Evolutionary conservation across 2,888 invertebrate species (phyloP), one percentile per base, ranked within the genome.

Genomic region (Abrostola triplasia): DNA sequence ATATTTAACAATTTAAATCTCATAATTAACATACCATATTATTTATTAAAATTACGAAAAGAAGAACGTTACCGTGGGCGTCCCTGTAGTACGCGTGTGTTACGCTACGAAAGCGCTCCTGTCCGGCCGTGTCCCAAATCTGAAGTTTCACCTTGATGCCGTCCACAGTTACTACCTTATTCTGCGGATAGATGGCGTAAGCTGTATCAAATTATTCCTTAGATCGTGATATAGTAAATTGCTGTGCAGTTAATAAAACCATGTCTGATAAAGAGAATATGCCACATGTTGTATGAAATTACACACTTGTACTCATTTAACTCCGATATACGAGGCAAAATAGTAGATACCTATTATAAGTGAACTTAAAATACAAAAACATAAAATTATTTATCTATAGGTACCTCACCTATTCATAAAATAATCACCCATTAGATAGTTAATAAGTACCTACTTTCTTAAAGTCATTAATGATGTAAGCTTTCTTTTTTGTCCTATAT

Each of bases 51-150:
- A 12, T 38, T 24, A 24, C 4, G 4, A 5, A 51, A 54, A 12
- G 11, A 13, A 12, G 10, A 10, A 1, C 51, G 60, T 95, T 95
- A 98, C 98, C 98, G 87, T 99, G 98, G 49, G 98, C 98, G 88
- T 99, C 98, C 86, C 98, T 96, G 92, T 98, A 98, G 90, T 99
- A 99, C 8, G 98, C 98, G 85, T 98, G 98, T 9, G 98, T 98
- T 38, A 98, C 98, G 90, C 98, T 98, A 72, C 98, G 96, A 90
- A 99, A 98, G 84, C 98, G 96, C 92, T 99, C 98, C 88, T 98
- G 98, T 0, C 98, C 98, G 1, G 98, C 98, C 4, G 98, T 98
- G 94, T 98, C 98, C 98, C 98, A 98, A 87, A 98, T 98, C 95
- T 99, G 99, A 82, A 99, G 96, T 91, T 99, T 99, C 67, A 99